Percentiles rank a stretch among this genome's conserved stretches.
Evolutionary conservation across 2,797 vertebrate genomes (phyloP).

Genomic region (Pseudochaenichthys georgianus): DNA sequence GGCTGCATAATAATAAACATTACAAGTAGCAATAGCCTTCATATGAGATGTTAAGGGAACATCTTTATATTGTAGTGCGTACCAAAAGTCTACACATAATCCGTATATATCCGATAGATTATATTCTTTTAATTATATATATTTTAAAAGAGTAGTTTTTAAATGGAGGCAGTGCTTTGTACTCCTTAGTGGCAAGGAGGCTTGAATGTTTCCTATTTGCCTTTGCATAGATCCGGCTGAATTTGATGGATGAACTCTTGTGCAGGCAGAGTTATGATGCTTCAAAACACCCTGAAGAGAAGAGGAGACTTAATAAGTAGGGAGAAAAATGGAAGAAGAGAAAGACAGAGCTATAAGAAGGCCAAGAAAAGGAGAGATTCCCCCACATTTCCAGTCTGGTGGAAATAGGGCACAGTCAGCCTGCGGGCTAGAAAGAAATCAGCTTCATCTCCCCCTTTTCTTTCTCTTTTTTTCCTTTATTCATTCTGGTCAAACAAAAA

Average conservation of each 20-base stretch:
- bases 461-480: neutral
- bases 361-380: slow-evolving; percentile 37
- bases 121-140: too few species aligned
- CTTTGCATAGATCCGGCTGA: neutral
- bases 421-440: slow-evolving; percentile 49
- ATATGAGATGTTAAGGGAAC: too few species aligned
- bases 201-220: too few species aligned
- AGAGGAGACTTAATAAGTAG: neutral
- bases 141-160: too few species aligned
- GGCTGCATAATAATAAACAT: too few species aligned
- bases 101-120: too few species aligned
- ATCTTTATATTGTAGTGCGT: too few species aligned
- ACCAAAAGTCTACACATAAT: too few species aligned
- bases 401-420: slow-evolving; percentile 56
- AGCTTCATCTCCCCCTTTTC: slow-evolving; percentile 19
- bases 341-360: neutral
- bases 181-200: too few species aligned
- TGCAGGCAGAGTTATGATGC: neutral
- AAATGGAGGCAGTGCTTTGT: too few species aligned
- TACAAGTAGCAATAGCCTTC: too few species aligned
- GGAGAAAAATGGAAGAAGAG: neutral
- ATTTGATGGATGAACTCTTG: neutral
- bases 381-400: slow-evolving; percentile 56
- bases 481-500: slow-evolving; percentile 6
- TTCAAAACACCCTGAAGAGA: neutral